Evolutionary conservation across 2,888 invertebrate species (phyloP).

Genomic region (Coleophora flavipennella): DNA sequence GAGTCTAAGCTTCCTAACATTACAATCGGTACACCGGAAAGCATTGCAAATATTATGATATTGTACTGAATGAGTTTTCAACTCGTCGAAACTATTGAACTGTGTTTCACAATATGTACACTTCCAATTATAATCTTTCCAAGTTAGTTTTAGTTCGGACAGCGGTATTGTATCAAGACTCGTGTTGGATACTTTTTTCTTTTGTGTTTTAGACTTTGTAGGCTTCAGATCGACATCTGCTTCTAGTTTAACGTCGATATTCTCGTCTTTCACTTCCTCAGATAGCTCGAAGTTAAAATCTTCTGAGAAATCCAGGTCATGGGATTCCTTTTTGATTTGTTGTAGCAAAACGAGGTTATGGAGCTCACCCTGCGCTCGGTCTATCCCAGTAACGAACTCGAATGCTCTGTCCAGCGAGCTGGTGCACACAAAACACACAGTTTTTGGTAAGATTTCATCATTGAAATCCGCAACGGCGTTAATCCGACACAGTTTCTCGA

Average conservation of each 20-base stretch:
- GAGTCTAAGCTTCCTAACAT: conserved; percentile 32
- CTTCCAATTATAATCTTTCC: conserved; percentile 45
- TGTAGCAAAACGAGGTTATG: conserved; percentile 11
- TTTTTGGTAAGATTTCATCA: conserved; percentile 30
- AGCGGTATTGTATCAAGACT: too few species aligned
- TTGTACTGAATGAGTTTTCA: conserved; percentile 72
- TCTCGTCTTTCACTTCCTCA: too few species aligned
- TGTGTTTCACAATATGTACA: conserved; percentile 44
- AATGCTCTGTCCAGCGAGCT: conserved; percentile 33
- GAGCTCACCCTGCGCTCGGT: conserved; percentile 33
- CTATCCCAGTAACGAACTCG: conserved; percentile 35
- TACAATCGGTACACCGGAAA: conserved; percentile 77
- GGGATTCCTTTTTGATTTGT: conserved; percentile 4
- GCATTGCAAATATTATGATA: conserved; percentile 74
- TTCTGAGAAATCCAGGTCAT: conserved; percentile 8
- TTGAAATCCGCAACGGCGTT: conserved; percentile 31
- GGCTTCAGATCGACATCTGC: background rate
- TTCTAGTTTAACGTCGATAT: background rate
- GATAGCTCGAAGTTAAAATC: too few species aligned
- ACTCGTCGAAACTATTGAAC: conserved; percentile 36
- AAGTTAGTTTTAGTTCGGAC: conserved; percentile 10
- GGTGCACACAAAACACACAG: conserved; percentile 40
- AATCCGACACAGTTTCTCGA: conserved; percentile 30
- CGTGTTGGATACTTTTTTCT: too few species aligned
- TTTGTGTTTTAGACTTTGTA: too few species aligned